These are phyloP conservation scores for Drosophila malerkotliana DNA, from an alignment of 1,140 invertebrate genomes.

Conservation along the genomic window DNA sequence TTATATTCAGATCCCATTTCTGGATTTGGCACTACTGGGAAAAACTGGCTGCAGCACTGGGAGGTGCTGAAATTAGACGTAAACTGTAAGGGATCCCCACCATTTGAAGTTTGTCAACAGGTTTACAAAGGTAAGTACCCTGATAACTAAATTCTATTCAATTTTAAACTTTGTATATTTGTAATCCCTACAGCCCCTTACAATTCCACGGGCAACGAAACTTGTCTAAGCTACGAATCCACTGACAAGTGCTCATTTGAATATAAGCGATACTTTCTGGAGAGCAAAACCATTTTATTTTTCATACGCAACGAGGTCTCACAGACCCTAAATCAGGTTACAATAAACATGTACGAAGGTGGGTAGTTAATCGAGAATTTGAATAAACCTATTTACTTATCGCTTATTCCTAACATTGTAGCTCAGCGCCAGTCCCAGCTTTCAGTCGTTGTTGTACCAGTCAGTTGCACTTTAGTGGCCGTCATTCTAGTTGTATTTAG, in stretches of 20 bases:
- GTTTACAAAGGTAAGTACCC: slow-evolving; percentile 78
- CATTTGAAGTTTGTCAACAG: slow-evolving; percentile 87
- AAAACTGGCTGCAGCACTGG: slow-evolving; percentile 92
- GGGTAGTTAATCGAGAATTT: slow-evolving; percentile 32
- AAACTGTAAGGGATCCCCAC: slow-evolving; percentile 89
- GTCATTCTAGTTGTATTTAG: slow-evolving; percentile 93
- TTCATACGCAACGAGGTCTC: slow-evolving; percentile 90
- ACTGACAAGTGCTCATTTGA: slow-evolving; percentile 86
- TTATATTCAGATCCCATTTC: slow-evolving; percentile 87
- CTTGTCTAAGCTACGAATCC: slow-evolving; percentile 84
- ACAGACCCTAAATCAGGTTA: slow-evolving; percentile 87
- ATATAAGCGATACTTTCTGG: slow-evolving; percentile 87
- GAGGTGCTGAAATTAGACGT: slow-evolving; percentile 89
- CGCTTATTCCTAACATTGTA: slow-evolving; percentile 65
- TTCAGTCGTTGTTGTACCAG: slow-evolving; percentile 93
- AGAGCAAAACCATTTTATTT: slow-evolving; percentile 88
- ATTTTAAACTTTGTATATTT: neutral
- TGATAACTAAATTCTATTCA: too few species aligned
- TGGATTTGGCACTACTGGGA: slow-evolving; percentile 88
- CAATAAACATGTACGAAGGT: slow-evolving; percentile 93
- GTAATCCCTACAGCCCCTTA: slow-evolving; percentile 86
- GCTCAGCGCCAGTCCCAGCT: slow-evolving; percentile 90
- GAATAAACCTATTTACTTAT: neutral
- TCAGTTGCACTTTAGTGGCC: slow-evolving; percentile 90
- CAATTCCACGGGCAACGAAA: slow-evolving; percentile 92